Evolutionary conservation across 2,888 invertebrate species (phyloP).

Genomic region (Nomada hirtipes): DNA sequence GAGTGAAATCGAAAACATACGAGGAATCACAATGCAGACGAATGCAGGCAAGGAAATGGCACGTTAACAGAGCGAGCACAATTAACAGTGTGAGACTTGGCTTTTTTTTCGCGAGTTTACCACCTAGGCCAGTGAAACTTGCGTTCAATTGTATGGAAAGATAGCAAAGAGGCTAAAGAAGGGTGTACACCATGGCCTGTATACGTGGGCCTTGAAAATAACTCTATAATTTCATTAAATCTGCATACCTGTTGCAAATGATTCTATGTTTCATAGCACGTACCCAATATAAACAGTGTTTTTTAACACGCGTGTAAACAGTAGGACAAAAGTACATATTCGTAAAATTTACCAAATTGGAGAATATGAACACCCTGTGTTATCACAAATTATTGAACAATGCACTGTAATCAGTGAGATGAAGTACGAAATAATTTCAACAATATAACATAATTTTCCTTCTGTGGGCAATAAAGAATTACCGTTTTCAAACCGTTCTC

Average conservation of each 20-base stretch:
- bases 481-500: no score
- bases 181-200: slow-evolving; percentile 51
- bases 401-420: no score
- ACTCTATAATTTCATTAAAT: slow-evolving; percentile 65
- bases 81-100: slow-evolving; percentile 9
- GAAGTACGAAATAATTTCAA: no score
- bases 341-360: no score
- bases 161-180: slow-evolving; percentile 47
- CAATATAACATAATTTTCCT: no score
- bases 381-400: no score
- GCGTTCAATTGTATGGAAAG: slow-evolving; percentile 48
- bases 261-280: slow-evolving; percentile 9
- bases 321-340: no score
- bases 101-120: slow-evolving; percentile 12
- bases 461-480: no score
- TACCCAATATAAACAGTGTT: neutral
- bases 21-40: slow-evolving; percentile 6
- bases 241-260: slow-evolving; percentile 57
- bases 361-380: no score
- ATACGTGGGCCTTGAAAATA: slow-evolving; percentile 58
- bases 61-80: slow-evolving; percentile 49
- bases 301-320: neutral
- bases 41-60: slow-evolving; percentile 7
- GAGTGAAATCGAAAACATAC: slow-evolving; percentile 28
- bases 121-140: slow-evolving; percentile 30